A percentile compares a stretch with the other conserved stretches of the same genome.
phyloP scores from a whole-genome alignment of 1,140 invertebrate genomes.

The Calliopsis andreniformis region DNA sequence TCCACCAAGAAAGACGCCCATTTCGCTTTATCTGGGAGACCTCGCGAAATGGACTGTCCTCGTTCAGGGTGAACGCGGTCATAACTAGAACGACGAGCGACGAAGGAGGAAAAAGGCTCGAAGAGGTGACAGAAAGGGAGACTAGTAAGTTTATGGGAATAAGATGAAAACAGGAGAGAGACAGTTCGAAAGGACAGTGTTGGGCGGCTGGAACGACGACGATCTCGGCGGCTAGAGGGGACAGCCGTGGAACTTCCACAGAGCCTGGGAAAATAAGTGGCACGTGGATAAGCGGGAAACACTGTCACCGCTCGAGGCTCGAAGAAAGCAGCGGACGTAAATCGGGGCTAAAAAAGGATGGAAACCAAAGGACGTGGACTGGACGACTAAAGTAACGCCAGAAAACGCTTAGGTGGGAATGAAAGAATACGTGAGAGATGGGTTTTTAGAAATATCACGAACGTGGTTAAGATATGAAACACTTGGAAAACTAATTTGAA shows the following conservation, averaged over 20 bases:
- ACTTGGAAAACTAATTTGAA: too few species aligned
- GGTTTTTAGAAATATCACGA: background rate
- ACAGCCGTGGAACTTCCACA: conserved; percentile 50
- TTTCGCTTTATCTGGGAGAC: background rate
- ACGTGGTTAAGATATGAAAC: too few species aligned
- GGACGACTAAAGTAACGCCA: too few species aligned
- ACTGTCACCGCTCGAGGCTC: conserved; percentile 22
- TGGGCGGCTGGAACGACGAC: conserved; percentile 31
- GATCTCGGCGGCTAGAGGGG: conserved; percentile 40
- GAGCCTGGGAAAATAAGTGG: conserved; percentile 51
- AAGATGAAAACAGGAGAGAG: background rate
- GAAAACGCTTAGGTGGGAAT: background rate
- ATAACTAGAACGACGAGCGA: background rate
- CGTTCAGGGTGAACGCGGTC: background rate
- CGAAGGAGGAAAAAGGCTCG: too few species aligned
- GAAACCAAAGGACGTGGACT: background rate
- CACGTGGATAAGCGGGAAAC: conserved; percentile 50
- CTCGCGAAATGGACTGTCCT: background rate
- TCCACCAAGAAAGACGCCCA: too few species aligned
- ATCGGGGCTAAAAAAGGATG: background rate
- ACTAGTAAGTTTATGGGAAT: too few species aligned
- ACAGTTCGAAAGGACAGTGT: conserved; percentile 3
- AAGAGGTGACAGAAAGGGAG: too few species aligned
- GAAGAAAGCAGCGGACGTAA: conserved; percentile 13
- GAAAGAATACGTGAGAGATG: background rate